Evolutionary conservation across 2,888 invertebrate genomes (phyloP), one percentile per base, ranked within the genome.

Genomic region (Galeruca laticollis): DNA sequence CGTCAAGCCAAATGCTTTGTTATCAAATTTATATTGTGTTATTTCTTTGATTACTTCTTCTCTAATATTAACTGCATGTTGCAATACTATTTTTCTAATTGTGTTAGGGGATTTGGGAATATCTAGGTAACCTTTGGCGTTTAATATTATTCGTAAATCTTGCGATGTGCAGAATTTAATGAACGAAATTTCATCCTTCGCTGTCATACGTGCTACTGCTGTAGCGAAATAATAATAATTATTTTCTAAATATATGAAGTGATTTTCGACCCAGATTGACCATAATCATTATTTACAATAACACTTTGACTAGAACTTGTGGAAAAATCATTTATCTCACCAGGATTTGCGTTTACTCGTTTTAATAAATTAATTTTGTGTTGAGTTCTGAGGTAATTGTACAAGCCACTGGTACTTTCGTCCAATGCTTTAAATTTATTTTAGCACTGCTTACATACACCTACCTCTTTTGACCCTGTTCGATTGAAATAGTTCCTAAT

Each of bases 11-110:
- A 60, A 60, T n/a, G 10, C 35, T 20, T 60, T 13, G 35, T n/a
- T 71, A 67, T 72, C 70, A 70, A 71, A 68, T 68, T 74, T 68
- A 68, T 65, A 62, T 66, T 18, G 11, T 65, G 35, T 35, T 6
- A 60, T 18, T n/a, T 60, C 60, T 3, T 33, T 60, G 10, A 60
- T 60, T n/a, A n/a, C 20, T 31, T 40, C 60, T 15, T 31, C 13
- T 13, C 10, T 9, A 0, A 60, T 35, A 37, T 31, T 60, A 35
- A 37, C 37, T 8, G 31, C 35, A 60, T 33, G 37, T 33, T 60
- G n/a, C 35, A 35, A 18, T 13, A 60, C 60, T 8, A 60, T 60
- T 18, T 15, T 33, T 60, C 40, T 31, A 4, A 60, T 60, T 4
- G 60, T 60, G 20, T 60, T 60, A 15, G 60, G 60, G 15, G 60